phyloP scores from a whole-genome alignment of 2,113 vertebrate genomes.

The Colossoma macropomum region DNA sequence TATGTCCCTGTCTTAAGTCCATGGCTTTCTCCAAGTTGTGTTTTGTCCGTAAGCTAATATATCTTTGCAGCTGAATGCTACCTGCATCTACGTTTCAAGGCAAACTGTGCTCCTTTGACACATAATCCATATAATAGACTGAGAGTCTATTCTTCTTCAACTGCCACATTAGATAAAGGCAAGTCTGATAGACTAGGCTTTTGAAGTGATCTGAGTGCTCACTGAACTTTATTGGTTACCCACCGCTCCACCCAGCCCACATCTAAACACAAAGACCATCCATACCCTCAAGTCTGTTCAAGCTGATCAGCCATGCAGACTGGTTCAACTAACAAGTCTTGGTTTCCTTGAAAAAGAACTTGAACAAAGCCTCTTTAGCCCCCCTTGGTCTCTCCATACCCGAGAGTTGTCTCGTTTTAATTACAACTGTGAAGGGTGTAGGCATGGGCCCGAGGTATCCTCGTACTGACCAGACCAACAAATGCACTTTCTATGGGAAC shows the following conservation, averaged over 20 bases:
- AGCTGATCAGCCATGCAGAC: conserved; percentile 61
- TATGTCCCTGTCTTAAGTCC: not conserved
- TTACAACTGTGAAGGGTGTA: conserved; percentile 52
- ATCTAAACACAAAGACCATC: conserved; percentile 37
- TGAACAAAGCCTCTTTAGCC: conserved; percentile 52
- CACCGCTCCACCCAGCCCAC: conserved; percentile 2
- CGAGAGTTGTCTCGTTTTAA: conserved; percentile 55
- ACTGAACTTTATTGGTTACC: conserved; percentile 44
- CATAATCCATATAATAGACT: conserved; percentile 58
- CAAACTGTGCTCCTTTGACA: conserved; percentile 53
- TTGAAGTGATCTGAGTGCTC: conserved; percentile 52
- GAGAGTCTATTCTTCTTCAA: conserved; percentile 46
- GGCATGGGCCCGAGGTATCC: conserved; percentile 14
- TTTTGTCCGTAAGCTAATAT: conserved; percentile 4
- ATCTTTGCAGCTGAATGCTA: conserved; percentile 33
- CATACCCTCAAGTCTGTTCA: conserved; percentile 48
- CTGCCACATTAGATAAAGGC: conserved; percentile 58
- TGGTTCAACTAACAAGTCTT: conserved; percentile 59
- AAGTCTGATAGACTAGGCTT: conserved; percentile 50
- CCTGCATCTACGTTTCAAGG: conserved; percentile 56
- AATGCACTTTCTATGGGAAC: conserved; percentile 58
- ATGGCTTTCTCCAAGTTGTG: conserved; percentile 7
- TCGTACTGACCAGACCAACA: conserved; percentile 40
- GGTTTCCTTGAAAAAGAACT: conserved; percentile 54
- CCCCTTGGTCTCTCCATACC: conserved; percentile 37